Evolutionary conservation across 1,140 invertebrate species (phyloP).

Genomic region (Gryllus bimaculatus): DNA sequence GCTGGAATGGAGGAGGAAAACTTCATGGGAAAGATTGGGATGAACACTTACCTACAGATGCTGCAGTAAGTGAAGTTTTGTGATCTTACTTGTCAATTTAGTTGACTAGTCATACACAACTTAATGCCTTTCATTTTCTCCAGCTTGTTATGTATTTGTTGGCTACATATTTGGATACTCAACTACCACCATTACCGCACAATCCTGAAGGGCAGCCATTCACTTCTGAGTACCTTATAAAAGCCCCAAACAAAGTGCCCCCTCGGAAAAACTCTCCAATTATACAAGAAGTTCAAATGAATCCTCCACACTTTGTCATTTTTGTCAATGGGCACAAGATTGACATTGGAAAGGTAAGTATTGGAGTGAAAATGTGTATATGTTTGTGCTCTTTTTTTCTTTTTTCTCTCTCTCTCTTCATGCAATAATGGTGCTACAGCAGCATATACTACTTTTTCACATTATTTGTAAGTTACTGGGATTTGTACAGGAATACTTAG

Average conservation of each 20-base stretch:
- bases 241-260: constrained; percentile 44
- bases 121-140: constrained; percentile 18
- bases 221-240: constrained; percentile 51
- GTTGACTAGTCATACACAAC: no score
- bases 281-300: constrained; percentile 45
- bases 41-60: constrained; percentile 67
- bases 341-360: constrained; percentile 53
- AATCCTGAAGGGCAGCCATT: constrained; percentile 71
- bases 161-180: constrained; percentile 69
- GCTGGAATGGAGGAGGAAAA: constrained; percentile 64
- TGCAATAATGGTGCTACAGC: background rate
- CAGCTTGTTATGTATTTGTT: constrained; percentile 76
- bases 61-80: constrained; percentile 46
- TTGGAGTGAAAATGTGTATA: background rate
- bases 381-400: constrained; percentile 6
- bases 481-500: no score
- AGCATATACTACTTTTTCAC: no score
- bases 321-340: constrained; percentile 49
- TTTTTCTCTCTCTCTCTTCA: background rate
- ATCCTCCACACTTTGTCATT: constrained; percentile 65
- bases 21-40: constrained; percentile 69
- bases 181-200: constrained; percentile 60
- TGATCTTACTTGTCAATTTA: background rate
- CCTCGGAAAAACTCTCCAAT: constrained; percentile 36
- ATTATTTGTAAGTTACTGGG: no score